Conservation (phyloP, 2,888 invertebrate species). For the Phymatocera aterrima region DNA sequence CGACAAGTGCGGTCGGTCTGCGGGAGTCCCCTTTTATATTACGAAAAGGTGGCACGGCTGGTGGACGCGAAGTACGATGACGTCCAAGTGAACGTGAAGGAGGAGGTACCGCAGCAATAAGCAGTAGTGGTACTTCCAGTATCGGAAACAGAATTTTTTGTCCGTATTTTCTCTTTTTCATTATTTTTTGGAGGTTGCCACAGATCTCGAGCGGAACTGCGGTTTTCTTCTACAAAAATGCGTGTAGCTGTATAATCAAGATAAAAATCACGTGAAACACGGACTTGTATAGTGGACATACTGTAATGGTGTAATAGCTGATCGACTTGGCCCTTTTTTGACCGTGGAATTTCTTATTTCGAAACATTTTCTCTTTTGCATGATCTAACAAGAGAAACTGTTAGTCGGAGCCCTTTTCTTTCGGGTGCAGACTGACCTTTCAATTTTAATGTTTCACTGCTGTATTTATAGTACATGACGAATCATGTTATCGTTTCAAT, state of each 20-base stretch:
- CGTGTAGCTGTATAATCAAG: background rate
- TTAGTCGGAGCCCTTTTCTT: background rate
- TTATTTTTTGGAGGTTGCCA: conserved; percentile 1
- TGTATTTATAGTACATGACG: background rate
- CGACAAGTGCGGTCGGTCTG: conserved; percentile 13
- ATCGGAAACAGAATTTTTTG: conserved; percentile 8
- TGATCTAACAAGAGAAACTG: background rate
- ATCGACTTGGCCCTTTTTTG: conserved; percentile 14
- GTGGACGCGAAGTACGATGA: background rate
- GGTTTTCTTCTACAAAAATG: background rate
- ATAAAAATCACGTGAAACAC: conserved; percentile 20
- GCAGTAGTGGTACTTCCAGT: background rate
- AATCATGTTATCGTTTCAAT: background rate
- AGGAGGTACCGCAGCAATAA: conserved; percentile 16
- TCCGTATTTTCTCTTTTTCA: conserved; percentile 26
- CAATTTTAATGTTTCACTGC: background rate
- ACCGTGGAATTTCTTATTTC: background rate
- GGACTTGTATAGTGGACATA: background rate
- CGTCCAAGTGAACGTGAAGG: conserved; percentile 11
- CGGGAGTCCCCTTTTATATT: conserved; percentile 34
- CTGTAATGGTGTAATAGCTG: background rate
- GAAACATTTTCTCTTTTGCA: background rate
- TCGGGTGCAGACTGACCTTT: background rate
- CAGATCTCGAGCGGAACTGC: background rate
- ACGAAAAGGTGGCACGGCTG: conserved; percentile 19